These are phyloP conservation scores for Thecocarcelia acutangulata DNA, from an alignment of 2,888 invertebrate genomes.

Conservation along the genomic window DNA sequence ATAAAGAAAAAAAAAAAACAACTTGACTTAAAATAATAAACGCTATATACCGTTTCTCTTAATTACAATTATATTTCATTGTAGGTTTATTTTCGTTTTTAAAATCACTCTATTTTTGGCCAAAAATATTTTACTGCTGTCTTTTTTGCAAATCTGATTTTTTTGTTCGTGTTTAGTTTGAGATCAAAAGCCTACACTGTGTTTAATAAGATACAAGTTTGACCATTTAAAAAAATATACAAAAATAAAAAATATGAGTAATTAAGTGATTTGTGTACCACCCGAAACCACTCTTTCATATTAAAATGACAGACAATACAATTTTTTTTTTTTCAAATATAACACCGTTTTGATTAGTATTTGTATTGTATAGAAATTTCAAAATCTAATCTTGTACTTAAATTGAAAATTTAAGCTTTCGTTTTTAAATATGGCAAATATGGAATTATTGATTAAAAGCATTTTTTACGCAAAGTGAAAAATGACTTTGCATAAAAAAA, in stretches of 20 bases:
- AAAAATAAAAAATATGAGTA: constrained; percentile 2
- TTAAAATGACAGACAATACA: no score
- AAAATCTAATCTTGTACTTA: no score
- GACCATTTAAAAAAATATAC: not conserved
- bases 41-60: not conserved
- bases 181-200: constrained; percentile 29
- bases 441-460: no score
- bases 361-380: no score
- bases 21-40: no score
- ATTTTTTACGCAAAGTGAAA: no score
- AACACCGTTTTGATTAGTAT: no score
- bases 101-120: constrained; percentile 52
- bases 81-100: constrained; percentile 22
- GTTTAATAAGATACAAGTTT: not conserved
- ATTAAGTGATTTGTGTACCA: constrained; percentile 24
- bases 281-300: not conserved
- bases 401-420: no score
- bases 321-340: no score
- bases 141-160: not conserved
- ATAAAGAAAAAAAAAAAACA: no score
- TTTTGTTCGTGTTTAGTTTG: constrained; percentile 6
- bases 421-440: not conserved
- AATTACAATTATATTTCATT: constrained; percentile 1
- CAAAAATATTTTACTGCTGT: constrained; percentile 16
- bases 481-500: no score